phyloP scores from a whole-genome alignment of 1,140 invertebrate species.

The Lasaia peninsularis region DNA sequence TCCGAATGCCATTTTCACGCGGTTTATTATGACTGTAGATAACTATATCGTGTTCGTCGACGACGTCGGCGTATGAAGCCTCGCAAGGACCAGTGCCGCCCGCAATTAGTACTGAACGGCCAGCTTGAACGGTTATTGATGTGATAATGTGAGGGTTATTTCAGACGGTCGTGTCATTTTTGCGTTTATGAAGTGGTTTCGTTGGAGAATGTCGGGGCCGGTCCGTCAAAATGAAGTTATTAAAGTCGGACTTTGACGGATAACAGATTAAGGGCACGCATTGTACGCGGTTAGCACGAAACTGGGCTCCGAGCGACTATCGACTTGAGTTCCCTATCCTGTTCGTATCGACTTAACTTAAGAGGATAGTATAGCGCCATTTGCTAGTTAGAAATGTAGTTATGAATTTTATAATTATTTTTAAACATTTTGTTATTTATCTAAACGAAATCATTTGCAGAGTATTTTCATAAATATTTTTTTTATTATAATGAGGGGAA shows the following conservation, averaged over 20 bases:
- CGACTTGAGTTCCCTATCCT: constrained; percentile 33
- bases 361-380: background rate
- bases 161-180: constrained; percentile 45
- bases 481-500: too few species aligned
- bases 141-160: constrained; percentile 42
- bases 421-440: too few species aligned
- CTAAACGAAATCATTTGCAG: too few species aligned
- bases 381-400: too few species aligned
- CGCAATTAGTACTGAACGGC: constrained; percentile 48
- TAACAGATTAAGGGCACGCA: constrained; percentile 52
- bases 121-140: constrained; percentile 40
- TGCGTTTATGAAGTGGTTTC: constrained; percentile 49
- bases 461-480: too few species aligned
- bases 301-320: constrained; percentile 19
- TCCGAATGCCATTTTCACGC: constrained; percentile 73
- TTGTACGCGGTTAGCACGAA: constrained; percentile 44
- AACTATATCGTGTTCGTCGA: constrained; percentile 33
- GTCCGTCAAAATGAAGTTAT: constrained; percentile 68
- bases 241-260: constrained; percentile 65
- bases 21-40: constrained; percentile 65
- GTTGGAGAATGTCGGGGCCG: constrained; percentile 34
- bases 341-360: constrained; percentile 35
- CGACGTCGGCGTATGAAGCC: constrained; percentile 54
- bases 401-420: too few species aligned
- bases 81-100: constrained; percentile 44